Conservation (phyloP, 2,888 invertebrate species). For the Eristalinus aeneus region DNA sequence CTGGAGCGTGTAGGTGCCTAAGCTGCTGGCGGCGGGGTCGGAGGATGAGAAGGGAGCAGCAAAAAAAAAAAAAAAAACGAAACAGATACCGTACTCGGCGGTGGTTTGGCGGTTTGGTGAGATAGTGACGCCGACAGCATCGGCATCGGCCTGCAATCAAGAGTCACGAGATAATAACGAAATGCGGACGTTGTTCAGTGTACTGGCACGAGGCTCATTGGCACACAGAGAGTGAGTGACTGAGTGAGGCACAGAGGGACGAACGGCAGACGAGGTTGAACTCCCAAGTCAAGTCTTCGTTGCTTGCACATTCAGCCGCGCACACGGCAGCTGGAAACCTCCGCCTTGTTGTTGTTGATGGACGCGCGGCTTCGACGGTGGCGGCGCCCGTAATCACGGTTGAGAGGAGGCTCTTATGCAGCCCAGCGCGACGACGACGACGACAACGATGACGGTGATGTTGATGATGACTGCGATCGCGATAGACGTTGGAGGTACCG, state of each 20-base stretch:
- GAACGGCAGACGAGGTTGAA: background rate
- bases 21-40: background rate
- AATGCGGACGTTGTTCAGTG: constrained; percentile 11
- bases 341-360: constrained; percentile 19
- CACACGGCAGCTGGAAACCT: constrained; percentile 42
- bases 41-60: background rate
- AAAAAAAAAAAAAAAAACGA: constrained; percentile 8
- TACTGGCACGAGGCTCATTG: constrained; percentile 6
- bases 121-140: constrained; percentile 46
- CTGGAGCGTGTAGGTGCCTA: constrained; percentile 64
- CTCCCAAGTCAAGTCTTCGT: constrained; percentile 20
- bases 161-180: constrained; percentile 60
- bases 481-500: constrained; percentile 29
- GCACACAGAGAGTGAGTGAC: background rate
- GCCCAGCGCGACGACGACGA: constrained; percentile 1
- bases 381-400: constrained; percentile 69
- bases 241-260: background rate
- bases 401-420: constrained; percentile 54
- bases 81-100: constrained; percentile 13
- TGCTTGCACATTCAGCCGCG: background rate
- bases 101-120: constrained; percentile 32
- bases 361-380: constrained; percentile 17
- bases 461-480: background rate
- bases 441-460: background rate
- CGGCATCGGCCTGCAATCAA: constrained; percentile 52